Conservation (phyloP, 2,113 vertebrate genomes). For the Lampris megalopsis region DNA sequence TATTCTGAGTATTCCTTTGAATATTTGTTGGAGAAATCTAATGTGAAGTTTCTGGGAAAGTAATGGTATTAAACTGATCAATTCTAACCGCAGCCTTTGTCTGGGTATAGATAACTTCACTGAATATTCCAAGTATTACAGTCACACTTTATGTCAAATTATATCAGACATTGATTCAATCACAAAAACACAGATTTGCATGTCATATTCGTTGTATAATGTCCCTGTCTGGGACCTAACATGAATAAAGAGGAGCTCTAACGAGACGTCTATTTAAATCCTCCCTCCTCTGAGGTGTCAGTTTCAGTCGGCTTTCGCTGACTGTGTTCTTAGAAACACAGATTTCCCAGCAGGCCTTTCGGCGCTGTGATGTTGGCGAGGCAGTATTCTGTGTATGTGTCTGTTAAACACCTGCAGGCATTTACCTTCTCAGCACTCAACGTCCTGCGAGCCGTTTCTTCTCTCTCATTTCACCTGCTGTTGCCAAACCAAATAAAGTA, state of each 20-base stretch:
- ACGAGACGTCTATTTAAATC: not conserved
- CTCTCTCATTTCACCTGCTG: not conserved
- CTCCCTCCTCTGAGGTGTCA: not conserved
- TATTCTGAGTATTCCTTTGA: not conserved
- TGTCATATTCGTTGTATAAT: not conserved
- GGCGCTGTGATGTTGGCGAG: conserved; percentile 41
- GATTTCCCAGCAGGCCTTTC: conserved; percentile 37
- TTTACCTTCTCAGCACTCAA: too few relatives aligned
- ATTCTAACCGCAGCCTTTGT: not conserved
- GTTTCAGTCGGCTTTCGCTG: conserved; percentile 18
- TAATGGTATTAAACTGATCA: not conserved
- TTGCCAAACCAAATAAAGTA: not conserved
- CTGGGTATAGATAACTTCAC: not conserved
- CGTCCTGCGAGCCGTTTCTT: not conserved
- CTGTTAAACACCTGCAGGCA: not conserved
- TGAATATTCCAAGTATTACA: not conserved
- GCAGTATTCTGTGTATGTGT: conserved; percentile 19
- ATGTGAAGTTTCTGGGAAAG: not conserved
- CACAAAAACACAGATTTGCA: too few relatives aligned
- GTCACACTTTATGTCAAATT: not conserved
- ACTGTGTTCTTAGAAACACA: conserved; percentile 24
- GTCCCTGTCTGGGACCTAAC: not conserved
- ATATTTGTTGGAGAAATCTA: not conserved
- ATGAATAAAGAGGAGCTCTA: not conserved
- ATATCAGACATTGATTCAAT: too few relatives aligned